phyloP scores from a whole-genome alignment of 2,113 vertebrate genomes.

The Elachura formosa region DNA sequence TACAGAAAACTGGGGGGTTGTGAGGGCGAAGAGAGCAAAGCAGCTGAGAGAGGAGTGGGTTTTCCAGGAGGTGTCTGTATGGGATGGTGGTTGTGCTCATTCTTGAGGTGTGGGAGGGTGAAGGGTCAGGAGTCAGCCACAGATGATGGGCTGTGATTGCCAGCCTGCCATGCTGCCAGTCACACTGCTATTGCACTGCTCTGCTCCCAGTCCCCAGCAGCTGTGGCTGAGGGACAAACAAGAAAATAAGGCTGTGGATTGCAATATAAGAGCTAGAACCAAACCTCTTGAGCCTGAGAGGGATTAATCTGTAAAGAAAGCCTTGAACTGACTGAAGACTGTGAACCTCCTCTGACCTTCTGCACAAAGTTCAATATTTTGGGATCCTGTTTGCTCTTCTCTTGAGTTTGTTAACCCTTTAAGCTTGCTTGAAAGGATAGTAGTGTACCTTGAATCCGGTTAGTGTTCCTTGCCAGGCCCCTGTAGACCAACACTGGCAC shows the following conservation, averaged over 20 bases:
- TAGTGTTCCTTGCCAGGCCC: not conserved
- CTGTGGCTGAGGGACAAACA: not conserved
- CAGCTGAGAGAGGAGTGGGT: not conserved
- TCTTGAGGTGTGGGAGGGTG: not conserved
- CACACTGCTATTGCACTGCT: not conserved
- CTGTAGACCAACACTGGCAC: not conserved
- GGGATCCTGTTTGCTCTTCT: not conserved
- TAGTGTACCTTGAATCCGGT: not conserved
- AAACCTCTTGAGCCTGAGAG: not conserved
- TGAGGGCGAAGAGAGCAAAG: not conserved
- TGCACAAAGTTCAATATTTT: not conserved
- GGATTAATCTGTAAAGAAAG: slow-evolving; percentile 3
- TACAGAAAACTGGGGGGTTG: not conserved
- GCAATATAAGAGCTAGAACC: slow-evolving; percentile 7
- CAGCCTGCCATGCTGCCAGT: not conserved
- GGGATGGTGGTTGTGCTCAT: not conserved
- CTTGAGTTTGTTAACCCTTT: not conserved
- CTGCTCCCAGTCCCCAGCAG: not conserved
- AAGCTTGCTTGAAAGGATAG: not conserved
- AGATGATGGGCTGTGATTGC: not conserved
- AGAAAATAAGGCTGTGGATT: not conserved
- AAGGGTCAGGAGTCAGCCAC: not conserved
- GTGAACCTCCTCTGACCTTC: not conserved
- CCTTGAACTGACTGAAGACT: not conserved
- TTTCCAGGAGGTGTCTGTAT: not conserved